Percentiles rank a stretch among this genome's conserved stretches.
These are phyloP conservation scores for Apostichopus leukothele DNA, from an alignment of 53 echinoderm and acorn worm genomes.

Conservation along the genomic window DNA sequence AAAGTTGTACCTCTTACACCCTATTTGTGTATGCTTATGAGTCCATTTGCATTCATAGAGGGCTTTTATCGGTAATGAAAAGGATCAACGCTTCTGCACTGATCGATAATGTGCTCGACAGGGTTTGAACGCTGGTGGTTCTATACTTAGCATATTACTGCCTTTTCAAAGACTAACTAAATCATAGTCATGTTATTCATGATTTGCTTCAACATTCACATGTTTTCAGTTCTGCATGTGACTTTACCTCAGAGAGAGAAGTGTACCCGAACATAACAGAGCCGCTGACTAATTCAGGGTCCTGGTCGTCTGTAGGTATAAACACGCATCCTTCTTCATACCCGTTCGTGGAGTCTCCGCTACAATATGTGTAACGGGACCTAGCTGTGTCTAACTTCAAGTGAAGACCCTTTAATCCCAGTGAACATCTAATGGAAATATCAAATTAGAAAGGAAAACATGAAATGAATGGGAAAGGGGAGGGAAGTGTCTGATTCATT, in stretches of 20 bases:
- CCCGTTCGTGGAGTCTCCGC: background rate
- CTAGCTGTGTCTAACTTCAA: background rate
- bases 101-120: no score
- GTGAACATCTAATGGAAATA: slow-evolving; percentile 2
- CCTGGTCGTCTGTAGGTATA: background rate
- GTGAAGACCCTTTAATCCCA: background rate
- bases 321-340: slow-evolving; percentile 33
- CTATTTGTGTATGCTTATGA: no score
- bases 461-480: background rate
- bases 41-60: background rate
- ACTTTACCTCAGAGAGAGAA: slow-evolving; percentile 11
- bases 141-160: no score
- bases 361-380: background rate
- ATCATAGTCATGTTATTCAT: no score
- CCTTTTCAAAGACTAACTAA: no score
- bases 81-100: no score
- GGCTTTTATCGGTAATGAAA: no score
- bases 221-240: no score
- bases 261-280: slow-evolving; percentile 39
- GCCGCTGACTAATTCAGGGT: background rate
- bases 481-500: no score
- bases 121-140: no score
- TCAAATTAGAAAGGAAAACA: background rate
- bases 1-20: no score
- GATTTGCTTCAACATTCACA: no score